Base-by-base conservation (phyloP, 2,888 invertebrate species). In the Athalia rosae region DNA sequence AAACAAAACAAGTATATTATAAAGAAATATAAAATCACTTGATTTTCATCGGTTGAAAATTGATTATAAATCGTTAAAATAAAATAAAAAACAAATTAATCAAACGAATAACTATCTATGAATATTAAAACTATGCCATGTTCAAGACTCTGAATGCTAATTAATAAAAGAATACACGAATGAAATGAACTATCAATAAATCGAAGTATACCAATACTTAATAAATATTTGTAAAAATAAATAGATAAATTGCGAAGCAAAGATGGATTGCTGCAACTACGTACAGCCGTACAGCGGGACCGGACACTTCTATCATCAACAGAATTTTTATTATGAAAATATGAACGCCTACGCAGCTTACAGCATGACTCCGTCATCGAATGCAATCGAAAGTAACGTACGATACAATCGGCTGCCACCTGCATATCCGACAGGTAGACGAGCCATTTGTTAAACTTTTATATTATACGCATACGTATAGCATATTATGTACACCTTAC, bases 221-320 rank as follows among this genome's bases (percentile, higher is more conserved):
- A 62, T 43, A 62, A 11, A 13, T 43, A 62, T 8, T 47, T 59
- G 13, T 13, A 8, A 1, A 15, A 53, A 28, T 9, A 13, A 53
- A 53, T 56, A 45, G 41, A 48, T 15, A 13, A 15, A 66, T 47
- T 8, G 48, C 48, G 62, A 4, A 13, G 9, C 67, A 69, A 80
- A 84, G 74, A 89, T 89, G 89, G 87, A 89, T 86, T 87, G 86
- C 80, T 89, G 89, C 81, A 89, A 89, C 80, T 89, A 89, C 83
- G 62, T 74, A 15, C 85, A 88, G 80, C 89, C 87, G 82, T 87
- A 88, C 76, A 88, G 88, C 81, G 83, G 84, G 59, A 85, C 85
- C 77, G 84, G 87, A 62, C 87, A 87, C 78, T 87, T 87, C 82
- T 89, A 87, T 80, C 86, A 86, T 73, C 86, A 85, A 50, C 87